phyloP scores from a whole-genome alignment of 2,797 vertebrate species.

The Gallinago solitaria region DNA sequence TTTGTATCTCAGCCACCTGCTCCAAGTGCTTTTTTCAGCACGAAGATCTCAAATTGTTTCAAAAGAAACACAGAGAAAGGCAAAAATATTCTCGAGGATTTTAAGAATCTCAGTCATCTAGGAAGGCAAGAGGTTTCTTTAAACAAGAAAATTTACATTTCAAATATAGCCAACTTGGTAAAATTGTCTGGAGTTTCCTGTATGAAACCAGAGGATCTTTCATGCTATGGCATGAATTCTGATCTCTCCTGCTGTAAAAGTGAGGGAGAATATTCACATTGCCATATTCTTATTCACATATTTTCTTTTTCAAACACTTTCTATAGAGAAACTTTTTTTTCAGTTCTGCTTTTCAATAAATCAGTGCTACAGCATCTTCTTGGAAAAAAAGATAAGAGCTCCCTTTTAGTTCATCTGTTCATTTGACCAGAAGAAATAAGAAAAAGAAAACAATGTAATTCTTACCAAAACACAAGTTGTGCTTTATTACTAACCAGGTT shows the following conservation, averaged over 20 bases:
- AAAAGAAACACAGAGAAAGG: neutral
- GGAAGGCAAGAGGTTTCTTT: neutral
- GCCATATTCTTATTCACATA: neutral
- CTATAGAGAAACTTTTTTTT: neutral
- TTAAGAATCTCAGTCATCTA: neutral
- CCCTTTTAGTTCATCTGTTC: neutral
- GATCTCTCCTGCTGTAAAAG: neutral
- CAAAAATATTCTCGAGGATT: neutral
- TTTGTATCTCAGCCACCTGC: neutral
- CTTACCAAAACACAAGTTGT: neutral
- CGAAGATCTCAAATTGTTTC: neutral
- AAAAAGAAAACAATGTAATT: neutral
- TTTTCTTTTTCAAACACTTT: neutral
- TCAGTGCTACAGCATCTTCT: neutral
- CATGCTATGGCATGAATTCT: neutral
- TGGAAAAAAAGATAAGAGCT: neutral
- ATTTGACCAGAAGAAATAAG: neutral
- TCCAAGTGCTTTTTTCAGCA: neutral
- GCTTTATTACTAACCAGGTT: neutral
- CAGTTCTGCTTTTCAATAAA: neutral
- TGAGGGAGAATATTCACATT: neutral
- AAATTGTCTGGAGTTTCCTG: neutral
- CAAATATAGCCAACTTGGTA: neutral
- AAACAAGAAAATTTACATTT: slow-evolving; percentile 10
- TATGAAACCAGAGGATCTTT: neutral